Conservation (phyloP, 1,140 invertebrate genomes). For the Drosophila bipectinata region DNA sequence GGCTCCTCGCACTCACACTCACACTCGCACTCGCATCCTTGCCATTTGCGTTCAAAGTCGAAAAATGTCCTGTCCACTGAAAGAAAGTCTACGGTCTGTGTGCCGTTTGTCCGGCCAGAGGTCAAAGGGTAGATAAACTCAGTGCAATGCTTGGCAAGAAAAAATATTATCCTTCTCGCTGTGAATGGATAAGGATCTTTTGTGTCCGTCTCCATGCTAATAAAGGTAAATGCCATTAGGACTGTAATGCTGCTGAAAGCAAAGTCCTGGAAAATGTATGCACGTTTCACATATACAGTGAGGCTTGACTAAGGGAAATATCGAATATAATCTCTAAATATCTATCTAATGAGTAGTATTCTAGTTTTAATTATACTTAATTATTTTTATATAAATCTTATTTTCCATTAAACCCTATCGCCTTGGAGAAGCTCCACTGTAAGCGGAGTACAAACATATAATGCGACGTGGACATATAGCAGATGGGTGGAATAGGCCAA, state of each 20-base stretch:
- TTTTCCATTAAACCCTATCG: neutral
- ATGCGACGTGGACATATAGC: slow-evolving; percentile 29
- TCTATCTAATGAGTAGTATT: too few relatives aligned
- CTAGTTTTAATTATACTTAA: neutral
- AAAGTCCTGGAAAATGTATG: slow-evolving; percentile 6
- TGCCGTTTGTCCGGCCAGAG: neutral
- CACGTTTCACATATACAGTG: slow-evolving; percentile 9
- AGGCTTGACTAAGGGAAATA: neutral
- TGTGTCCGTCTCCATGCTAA: slow-evolving; percentile 29
- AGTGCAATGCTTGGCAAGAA: slow-evolving; percentile 24
- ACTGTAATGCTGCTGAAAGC: slow-evolving; percentile 29
- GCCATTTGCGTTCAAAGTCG: slow-evolving; percentile 21
- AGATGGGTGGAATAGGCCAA: slow-evolving; percentile 30
- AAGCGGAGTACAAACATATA: neutral
- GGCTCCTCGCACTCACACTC: neutral
- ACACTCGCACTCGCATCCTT: neutral
- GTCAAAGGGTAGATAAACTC: slow-evolving; percentile 8
- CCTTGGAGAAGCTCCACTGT: slow-evolving; percentile 31
- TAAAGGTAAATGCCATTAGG: slow-evolving; percentile 63
- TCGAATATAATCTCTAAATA: neutral
- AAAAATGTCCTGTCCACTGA: slow-evolving; percentile 27
- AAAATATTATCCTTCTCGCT: slow-evolving; percentile 11
- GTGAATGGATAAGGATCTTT: slow-evolving; percentile 34
- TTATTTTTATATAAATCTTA: neutral
- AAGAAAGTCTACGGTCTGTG: slow-evolving; percentile 17